phyloP scores from a whole-genome alignment of 2,113 vertebrate species.

The Mus spicilegus region DNA sequence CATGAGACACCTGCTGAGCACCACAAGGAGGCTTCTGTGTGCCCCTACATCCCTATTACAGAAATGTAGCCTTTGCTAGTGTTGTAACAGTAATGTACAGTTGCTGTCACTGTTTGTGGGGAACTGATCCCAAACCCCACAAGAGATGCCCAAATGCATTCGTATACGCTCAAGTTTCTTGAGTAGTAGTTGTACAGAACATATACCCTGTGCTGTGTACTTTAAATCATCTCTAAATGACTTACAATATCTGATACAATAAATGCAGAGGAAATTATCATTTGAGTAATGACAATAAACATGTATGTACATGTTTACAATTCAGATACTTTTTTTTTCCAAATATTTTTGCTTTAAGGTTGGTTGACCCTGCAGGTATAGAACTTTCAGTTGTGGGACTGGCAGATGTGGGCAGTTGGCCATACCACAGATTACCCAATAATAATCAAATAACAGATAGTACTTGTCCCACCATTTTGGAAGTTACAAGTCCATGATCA shows the following conservation, averaged over 20 bases:
- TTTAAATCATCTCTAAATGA: background rate
- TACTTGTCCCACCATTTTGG: background rate
- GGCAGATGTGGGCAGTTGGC: background rate
- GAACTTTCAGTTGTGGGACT: background rate
- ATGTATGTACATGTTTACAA: background rate
- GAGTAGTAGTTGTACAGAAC: background rate
- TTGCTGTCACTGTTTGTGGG: background rate
- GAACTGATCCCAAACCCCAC: background rate
- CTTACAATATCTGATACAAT: too few species aligned
- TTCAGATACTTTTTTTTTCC: background rate
- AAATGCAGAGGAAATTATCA: background rate
- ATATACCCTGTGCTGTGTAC: background rate
- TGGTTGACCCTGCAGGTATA: background rate
- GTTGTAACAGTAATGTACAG: too few species aligned
- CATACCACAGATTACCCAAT: background rate
- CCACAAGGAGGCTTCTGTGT: background rate
- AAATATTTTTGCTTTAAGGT: background rate
- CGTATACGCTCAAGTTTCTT: background rate
- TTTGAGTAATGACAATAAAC: background rate
- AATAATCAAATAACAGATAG: too few species aligned
- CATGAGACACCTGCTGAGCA: accelerated
- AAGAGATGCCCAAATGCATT: background rate
- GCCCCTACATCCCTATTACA: background rate
- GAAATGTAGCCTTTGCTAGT: background rate
- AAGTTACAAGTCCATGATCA: background rate